phyloP scores from a whole-genome alignment of 2,888 invertebrate species.

The Drosophila tripunctata region DNA sequence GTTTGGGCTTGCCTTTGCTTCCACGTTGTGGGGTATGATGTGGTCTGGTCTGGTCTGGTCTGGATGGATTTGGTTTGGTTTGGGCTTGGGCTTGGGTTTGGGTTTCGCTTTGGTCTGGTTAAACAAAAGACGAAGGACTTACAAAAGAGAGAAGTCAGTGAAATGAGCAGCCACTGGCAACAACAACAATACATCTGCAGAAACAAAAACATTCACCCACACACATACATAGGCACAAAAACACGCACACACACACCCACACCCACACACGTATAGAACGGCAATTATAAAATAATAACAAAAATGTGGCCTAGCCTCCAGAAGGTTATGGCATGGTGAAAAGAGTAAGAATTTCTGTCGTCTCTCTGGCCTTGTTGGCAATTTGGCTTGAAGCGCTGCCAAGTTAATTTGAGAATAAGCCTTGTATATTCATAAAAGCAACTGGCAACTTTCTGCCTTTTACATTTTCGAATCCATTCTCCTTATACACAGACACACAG shows the following conservation, averaged over 20 bases:
- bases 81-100: conserved; percentile 14
- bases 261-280: conserved; percentile 26
- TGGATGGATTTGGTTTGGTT: conserved; percentile 17
- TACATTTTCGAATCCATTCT: not conserved
- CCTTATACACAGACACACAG: too few species aligned
- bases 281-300: conserved; percentile 77
- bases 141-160: conserved; percentile 52
- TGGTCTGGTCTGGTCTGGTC: conserved; percentile 25
- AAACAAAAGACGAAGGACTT: conserved; percentile 60
- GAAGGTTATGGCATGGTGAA: conserved; percentile 16
- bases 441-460: not conserved
- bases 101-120: conserved; percentile 52
- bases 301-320: conserved; percentile 51
- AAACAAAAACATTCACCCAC: conserved; percentile 13
- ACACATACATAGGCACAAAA: not conserved
- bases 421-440: not conserved
- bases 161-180: conserved; percentile 57
- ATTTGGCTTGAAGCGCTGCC: conserved; percentile 27
- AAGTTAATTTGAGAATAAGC: conserved; percentile 48
- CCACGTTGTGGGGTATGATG: conserved; percentile 1
- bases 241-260: conserved; percentile 3
- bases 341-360: not conserved
- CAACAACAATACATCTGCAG: too few species aligned
- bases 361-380: conserved; percentile 20
- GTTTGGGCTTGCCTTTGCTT: not conserved